phyloP scores from a whole-genome alignment of 2,797 vertebrate species.

The Odontamblyopus lacepedii region DNA sequence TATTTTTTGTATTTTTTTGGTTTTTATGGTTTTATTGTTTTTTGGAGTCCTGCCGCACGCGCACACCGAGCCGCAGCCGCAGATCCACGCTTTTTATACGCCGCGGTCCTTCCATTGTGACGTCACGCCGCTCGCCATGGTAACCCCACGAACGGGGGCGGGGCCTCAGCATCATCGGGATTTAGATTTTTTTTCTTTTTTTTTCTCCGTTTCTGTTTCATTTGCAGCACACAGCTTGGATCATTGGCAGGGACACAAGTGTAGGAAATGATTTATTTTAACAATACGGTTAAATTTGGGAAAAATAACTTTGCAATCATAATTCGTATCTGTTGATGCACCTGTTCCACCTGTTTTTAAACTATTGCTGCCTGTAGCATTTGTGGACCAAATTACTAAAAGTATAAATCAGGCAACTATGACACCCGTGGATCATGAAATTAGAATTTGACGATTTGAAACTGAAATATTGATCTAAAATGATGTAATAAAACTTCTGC shows the following conservation, averaged over 20 bases:
- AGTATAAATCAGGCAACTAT: no score
- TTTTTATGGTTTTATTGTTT: slow-evolving; percentile 10
- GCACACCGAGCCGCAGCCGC: slow-evolving; percentile 50
- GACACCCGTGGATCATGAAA: no score
- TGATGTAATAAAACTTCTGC: no score
- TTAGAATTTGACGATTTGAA: no score
- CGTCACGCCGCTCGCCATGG: slow-evolving; percentile 77
- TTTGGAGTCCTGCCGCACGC: slow-evolving; percentile 46
- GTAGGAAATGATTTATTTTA: not conserved
- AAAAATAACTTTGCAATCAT: no score
- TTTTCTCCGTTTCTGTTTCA: not conserved
- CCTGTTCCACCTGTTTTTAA: no score
- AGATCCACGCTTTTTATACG: slow-evolving; percentile 70
- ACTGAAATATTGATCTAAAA: no score
- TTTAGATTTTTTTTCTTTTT: not conserved
- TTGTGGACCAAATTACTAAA: no score
- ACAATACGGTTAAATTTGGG: no score
- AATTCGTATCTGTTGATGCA: no score
- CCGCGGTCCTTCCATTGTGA: slow-evolving; percentile 70
- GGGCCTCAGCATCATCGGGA: slow-evolving; percentile 53
- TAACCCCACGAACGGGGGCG: slow-evolving; percentile 73
- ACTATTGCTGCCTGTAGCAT: no score
- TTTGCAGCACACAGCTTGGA: not conserved
- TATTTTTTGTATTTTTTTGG: not conserved
- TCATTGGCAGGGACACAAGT: not conserved